Conservation (phyloP, 2,888 invertebrate genomes). For the Pyrgus malvae region DNA sequence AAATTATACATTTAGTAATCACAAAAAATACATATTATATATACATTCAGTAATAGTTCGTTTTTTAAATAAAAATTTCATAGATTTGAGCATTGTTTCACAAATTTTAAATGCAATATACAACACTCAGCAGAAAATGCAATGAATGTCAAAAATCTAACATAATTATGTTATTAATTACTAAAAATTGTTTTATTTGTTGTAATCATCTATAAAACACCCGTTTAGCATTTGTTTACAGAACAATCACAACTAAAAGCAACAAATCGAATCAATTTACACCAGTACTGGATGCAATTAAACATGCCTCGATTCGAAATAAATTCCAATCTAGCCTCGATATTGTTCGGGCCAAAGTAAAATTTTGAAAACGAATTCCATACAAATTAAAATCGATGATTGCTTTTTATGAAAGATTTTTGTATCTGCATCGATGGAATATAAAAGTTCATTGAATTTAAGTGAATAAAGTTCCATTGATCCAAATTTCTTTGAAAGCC, state of each 20-base stretch:
- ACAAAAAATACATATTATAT: no score
- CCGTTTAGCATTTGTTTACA: background rate
- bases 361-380: constrained; percentile 32
- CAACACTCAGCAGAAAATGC: no score
- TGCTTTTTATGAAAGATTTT: constrained; percentile 11
- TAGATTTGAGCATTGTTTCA: no score
- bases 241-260: constrained; percentile 18
- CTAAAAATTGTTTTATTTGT: no score
- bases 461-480: no score
- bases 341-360: constrained; percentile 33
- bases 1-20: no score
- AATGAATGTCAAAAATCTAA: no score
- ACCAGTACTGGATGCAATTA: constrained; percentile 30
- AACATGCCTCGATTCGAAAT: constrained; percentile 33
- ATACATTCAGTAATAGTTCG: no score
- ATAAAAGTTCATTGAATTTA: background rate
- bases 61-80: no score
- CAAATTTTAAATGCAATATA: no score
- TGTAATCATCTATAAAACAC: background rate
- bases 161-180: no score
- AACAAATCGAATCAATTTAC: constrained; percentile 31
- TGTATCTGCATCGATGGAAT: background rate
- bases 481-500: no score
- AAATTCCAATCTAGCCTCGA: constrained; percentile 34
- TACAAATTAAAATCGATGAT: constrained; percentile 26